A percentile compares a stretch with the other conserved stretches of the same genome.
Evolutionary conservation across 2,888 invertebrate species (phyloP).

Genomic region (Iselma pallidipennis): DNA sequence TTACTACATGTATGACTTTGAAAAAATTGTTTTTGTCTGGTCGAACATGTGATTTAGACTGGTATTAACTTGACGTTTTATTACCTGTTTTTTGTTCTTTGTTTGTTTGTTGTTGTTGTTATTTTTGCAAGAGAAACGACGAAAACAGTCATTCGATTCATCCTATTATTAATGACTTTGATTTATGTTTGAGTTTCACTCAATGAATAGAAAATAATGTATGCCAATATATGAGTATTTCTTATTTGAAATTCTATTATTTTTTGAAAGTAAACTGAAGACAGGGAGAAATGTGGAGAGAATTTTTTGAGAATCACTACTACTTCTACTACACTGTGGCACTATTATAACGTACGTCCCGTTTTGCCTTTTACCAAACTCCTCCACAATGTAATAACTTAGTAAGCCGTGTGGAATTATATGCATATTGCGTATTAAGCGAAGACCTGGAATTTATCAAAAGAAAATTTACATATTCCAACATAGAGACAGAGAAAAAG

Average conservation of each 20-base stretch:
- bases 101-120: background rate
- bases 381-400: conserved; percentile 40
- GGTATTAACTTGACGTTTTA: background rate
- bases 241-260: background rate
- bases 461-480: conserved; percentile 46
- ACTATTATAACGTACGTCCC: too few relatives aligned
- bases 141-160: background rate
- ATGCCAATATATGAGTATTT: too few relatives aligned
- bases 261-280: background rate
- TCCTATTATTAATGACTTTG: background rate
- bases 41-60: background rate
- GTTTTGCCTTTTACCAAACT: background rate
- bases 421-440: conserved; percentile 48
- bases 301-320: background rate
- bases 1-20: background rate
- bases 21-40: background rate
- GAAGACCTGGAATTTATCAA: conserved; percentile 44
- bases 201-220: background rate
- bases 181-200: background rate
- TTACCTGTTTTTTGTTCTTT: background rate
- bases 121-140: background rate
- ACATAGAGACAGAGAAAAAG: conserved; percentile 4
- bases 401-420: conserved; percentile 46
- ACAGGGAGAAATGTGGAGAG: background rate
- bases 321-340: too few relatives aligned